phyloP scores from a whole-genome alignment of 2,888 invertebrate genomes.

The Meiosimyza decipiens region DNA sequence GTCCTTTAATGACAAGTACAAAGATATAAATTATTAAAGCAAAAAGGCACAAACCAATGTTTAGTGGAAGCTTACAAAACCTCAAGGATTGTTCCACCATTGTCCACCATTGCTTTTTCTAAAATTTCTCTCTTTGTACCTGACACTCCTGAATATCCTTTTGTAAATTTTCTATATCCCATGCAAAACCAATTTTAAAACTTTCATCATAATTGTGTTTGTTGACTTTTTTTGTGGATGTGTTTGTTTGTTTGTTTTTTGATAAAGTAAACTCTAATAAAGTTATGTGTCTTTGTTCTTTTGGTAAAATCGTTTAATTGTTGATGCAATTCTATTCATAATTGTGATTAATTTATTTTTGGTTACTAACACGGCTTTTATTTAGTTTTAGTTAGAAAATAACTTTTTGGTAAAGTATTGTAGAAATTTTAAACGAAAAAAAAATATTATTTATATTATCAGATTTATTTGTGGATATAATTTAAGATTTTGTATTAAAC shows the following conservation, averaged over 20 bases:
- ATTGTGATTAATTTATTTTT: slow-evolving; percentile 1
- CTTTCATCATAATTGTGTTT: slow-evolving; percentile 29
- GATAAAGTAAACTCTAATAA: not conserved
- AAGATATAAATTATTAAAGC: not conserved
- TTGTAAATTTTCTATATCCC: not conserved
- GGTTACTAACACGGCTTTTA: slow-evolving; percentile 28
- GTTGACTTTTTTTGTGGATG: slow-evolving; percentile 27
- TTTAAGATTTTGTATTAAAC: not conserved
- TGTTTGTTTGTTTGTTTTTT: slow-evolving; percentile 10
- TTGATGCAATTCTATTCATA: not conserved
- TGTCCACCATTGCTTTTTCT: not conserved
- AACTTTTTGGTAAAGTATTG: not conserved
- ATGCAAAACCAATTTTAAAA: not conserved
- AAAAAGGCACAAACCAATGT: not conserved
- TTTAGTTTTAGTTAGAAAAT: slow-evolving; percentile 2
- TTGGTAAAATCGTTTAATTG: not conserved
- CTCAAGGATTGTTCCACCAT: not conserved
- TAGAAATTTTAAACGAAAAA: not conserved
- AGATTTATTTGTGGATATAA: too few relatives aligned
- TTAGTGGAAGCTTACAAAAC: too few relatives aligned
- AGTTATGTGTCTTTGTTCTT: too few relatives aligned
- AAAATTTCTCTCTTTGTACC: not conserved
- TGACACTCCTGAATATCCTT: not conserved
- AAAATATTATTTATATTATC: not conserved
- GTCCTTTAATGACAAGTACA: slow-evolving; percentile 1